A percentile compares a stretch with the other conserved stretches of the same genome.
Conservation (phyloP, 2,888 invertebrate species). For the Crematogaster levior region DNA sequence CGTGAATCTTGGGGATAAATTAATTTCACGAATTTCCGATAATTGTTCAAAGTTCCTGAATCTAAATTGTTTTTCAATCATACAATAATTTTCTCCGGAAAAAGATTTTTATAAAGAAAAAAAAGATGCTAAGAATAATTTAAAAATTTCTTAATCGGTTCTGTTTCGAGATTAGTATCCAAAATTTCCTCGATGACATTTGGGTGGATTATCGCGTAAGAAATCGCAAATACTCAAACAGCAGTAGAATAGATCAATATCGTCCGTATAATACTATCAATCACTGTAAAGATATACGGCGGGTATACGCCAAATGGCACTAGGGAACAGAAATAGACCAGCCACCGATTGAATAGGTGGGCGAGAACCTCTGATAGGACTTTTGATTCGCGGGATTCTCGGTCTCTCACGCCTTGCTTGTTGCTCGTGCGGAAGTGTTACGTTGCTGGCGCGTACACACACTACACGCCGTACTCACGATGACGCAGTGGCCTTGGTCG, state of each 20-base stretch:
- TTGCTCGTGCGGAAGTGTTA: conserved; percentile 33
- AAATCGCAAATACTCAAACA: not conserved
- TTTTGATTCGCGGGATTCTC: conserved; percentile 24
- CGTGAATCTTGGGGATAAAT: not conserved
- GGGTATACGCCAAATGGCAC: not conserved
- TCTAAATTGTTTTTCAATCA: not conserved
- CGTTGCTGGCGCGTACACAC: conserved; percentile 35
- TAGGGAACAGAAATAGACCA: conserved; percentile 32
- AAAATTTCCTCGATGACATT: not conserved
- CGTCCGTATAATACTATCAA: not conserved
- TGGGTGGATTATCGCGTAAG: not conserved
- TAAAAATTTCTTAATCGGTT: not conserved
- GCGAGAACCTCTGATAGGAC: conserved; percentile 36
- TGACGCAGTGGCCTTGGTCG: conserved; percentile 75
- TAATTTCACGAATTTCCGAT: not conserved
- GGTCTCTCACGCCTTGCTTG: not conserved
- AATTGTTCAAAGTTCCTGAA: not conserved
- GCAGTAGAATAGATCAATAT: not conserved
- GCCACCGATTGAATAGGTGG: conserved; percentile 24
- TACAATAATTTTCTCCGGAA: not conserved
- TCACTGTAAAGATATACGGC: conserved; percentile 11
- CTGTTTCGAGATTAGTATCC: not conserved
- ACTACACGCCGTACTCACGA: conserved; percentile 38
- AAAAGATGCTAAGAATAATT: not conserved
- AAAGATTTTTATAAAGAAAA: not conserved